Base-by-base conservation (phyloP, 1,140 invertebrate species). In the Euwallacea fornicatus region DNA sequence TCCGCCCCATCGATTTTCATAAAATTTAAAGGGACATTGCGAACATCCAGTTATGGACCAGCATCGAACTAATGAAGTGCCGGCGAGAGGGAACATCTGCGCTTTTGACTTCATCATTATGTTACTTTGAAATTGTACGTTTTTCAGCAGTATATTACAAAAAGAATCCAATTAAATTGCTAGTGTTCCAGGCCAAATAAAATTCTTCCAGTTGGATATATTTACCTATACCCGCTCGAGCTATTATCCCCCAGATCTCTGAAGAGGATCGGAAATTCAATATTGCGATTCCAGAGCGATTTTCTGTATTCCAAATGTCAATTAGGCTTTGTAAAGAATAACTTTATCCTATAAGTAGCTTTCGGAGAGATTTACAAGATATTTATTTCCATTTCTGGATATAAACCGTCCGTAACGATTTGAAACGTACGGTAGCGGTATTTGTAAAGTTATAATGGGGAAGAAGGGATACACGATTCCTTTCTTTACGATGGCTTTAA, bases 1-100 rank as follows among this genome's bases (percentile, higher is more conserved):
- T 58, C 55, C 55, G n/a, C 21, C 21, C 21, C 21, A 58, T 58
- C 55, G 55, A 58, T 58, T 58, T 58, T 58, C 21, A 58, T 58
- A 16, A 13, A 50, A 50, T 50, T 50, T 4, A 50, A 50, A 50
- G 46, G 13, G 46, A 50, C 46, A 50, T 13, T 10, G 46, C 46
- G 9, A 50, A 50, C 46, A 50, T 50, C 46, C 46, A 50, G 13
- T 50, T 50, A 50, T 50, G 46, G 13, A 13, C 46, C 46, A 13
- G 46, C 46, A 50, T 50, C 6, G 13, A 50, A 50, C 46, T 50
- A 50, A 50, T 50, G 46, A 13, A 50, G 46, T 50, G 46, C 46
- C 46, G 13, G 46, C 46, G 46, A 50, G 46, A 33, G 21, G 9
- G 46, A 50, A 50, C 46, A 50, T 50, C 46, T 50, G 46, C 46